phyloP scores from a whole-genome alignment of 2,888 invertebrate species.

The Tachina grossa region DNA sequence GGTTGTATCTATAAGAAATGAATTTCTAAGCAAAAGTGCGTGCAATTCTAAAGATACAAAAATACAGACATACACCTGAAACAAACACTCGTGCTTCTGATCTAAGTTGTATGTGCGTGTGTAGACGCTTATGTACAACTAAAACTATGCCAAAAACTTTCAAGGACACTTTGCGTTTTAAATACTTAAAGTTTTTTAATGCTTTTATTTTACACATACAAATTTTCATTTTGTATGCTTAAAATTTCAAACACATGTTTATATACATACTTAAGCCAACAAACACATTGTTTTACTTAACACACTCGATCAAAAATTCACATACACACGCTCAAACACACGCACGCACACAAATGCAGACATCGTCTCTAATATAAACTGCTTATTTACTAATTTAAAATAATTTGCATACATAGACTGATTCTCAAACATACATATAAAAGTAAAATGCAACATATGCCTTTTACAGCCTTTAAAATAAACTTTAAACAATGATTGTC shows the following conservation, averaged over 20 bases:
- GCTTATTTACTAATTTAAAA: constrained; percentile 60
- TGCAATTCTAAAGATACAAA: constrained; percentile 56
- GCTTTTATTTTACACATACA: constrained; percentile 20
- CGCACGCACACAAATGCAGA: neutral
- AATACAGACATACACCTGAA: constrained; percentile 20
- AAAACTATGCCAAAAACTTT: constrained; percentile 83
- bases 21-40: constrained; percentile 66
- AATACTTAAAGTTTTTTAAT: constrained; percentile 62
- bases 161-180: constrained; percentile 79
- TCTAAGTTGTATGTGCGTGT: constrained; percentile 38
- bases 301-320: neutral
- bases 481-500: constrained; percentile 71
- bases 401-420: constrained; percentile 43
- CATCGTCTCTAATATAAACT: constrained; percentile 21
- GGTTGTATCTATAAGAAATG: constrained; percentile 60
- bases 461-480: constrained; percentile 68
- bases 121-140: constrained; percentile 59
- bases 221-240: constrained; percentile 42
- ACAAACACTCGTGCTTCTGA: constrained; percentile 28
- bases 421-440: constrained; percentile 13
- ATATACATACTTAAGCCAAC: constrained; percentile 13
- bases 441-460: constrained; percentile 68
- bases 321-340: neutral
- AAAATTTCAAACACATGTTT: constrained; percentile 50
- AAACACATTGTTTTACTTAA: constrained; percentile 17